A percentile compares a stretch with the other conserved stretches of the same genome.
Conservation (phyloP, 2,888 invertebrate species). For the Nomada lathburiana region DNA sequence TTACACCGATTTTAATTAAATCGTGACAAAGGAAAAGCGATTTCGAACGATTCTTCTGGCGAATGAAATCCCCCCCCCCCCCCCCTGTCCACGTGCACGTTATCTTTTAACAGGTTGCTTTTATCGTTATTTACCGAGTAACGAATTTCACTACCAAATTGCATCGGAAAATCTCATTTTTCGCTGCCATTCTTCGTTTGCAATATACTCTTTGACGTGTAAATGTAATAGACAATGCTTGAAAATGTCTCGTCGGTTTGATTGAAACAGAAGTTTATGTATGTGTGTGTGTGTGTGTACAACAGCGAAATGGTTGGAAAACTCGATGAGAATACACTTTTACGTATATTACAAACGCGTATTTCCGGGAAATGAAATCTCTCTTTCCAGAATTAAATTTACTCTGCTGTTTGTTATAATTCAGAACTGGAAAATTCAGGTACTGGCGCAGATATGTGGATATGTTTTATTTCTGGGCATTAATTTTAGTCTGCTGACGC, state of each 20-base stretch:
- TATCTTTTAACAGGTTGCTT: conserved; percentile 43
- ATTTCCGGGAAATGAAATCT: neutral
- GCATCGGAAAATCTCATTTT: conserved; percentile 13
- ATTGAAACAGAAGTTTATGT: neutral
- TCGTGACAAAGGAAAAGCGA: conserved; percentile 4
- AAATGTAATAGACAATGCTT: neutral
- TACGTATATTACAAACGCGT: neutral
- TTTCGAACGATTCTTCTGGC: neutral
- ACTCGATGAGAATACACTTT: conserved; percentile 11
- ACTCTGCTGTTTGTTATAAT: neutral
- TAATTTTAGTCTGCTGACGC: neutral
- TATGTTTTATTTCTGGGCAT: neutral
- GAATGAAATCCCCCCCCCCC: neutral
- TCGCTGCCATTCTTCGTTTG: neutral
- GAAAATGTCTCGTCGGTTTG: neutral
- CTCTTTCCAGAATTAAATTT: conserved; percentile 1
- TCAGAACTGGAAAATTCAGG: neutral
- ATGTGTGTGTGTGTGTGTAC: neutral
- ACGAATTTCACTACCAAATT: conserved; percentile 60
- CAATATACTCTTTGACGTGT: neutral
- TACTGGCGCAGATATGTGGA: neutral
- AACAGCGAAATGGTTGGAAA: neutral
- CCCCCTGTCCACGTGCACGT: neutral
- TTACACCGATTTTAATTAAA: conserved; percentile 25
- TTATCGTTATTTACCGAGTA: conserved; percentile 28